phyloP scores from a whole-genome alignment of 2,888 invertebrate species.

The Holacanthella duospinosa region DNA sequence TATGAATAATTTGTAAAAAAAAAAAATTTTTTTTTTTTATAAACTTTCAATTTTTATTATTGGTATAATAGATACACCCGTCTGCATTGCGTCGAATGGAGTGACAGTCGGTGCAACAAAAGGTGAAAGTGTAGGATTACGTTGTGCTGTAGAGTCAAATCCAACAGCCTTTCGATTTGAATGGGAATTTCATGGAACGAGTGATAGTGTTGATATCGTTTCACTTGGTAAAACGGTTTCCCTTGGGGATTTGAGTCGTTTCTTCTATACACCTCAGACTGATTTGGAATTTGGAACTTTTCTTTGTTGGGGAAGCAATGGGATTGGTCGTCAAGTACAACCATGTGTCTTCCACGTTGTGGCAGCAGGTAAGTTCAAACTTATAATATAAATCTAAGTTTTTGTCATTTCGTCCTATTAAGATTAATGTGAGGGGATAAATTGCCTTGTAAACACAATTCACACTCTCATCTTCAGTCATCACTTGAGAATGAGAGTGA shows the following conservation, averaged over 20 bases:
- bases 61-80: constrained; percentile 69
- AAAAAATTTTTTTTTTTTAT: no score
- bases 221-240: constrained; percentile 24
- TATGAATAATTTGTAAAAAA: no score
- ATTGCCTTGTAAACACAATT: no score
- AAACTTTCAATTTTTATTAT: no score
- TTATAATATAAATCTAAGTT: neutral
- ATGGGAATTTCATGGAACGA: constrained; percentile 33
- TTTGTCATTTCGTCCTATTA: neutral
- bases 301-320: constrained; percentile 62
- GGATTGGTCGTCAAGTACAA: constrained; percentile 59
- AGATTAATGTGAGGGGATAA: no score
- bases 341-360: constrained; percentile 65
- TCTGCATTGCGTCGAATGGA: constrained; percentile 64
- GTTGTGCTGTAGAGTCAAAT: constrained; percentile 78
- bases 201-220: constrained; percentile 28
- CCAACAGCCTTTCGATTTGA: constrained; percentile 48
- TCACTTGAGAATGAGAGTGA: no score
- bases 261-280: constrained; percentile 24
- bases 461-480: neutral
- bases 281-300: constrained; percentile 44
- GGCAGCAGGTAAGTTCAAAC: constrained; percentile 47
- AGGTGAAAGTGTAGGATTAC: constrained; percentile 69
- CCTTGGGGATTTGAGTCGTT: constrained; percentile 29
- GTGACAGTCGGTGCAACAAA: constrained; percentile 75